These are phyloP conservation scores for Hydrozoanthus gracilis DNA, from an alignment of 92 coral and sea anemone species.

Conservation along the genomic window DNA sequence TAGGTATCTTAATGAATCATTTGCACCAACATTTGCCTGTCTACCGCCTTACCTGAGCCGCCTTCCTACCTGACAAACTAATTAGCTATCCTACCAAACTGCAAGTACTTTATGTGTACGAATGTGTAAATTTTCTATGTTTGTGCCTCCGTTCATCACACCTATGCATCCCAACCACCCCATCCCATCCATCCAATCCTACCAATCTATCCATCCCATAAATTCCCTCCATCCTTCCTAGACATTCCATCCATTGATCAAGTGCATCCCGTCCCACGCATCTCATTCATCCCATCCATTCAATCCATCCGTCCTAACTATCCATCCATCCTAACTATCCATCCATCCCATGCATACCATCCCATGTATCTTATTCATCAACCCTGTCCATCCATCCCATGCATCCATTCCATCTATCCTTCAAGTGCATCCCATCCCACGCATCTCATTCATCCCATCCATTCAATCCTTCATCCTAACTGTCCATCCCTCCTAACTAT, in stretches of 20 bases:
- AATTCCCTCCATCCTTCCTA: background rate
- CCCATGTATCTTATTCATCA: too few relatives aligned
- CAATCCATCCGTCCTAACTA: background rate
- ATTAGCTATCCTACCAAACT: too few relatives aligned
- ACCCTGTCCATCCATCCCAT: background rate
- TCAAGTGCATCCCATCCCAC: too few relatives aligned
- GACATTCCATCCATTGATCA: background rate
- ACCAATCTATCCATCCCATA: background rate
- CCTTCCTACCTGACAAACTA: background rate
- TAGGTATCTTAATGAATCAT: background rate
- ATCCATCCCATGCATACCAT: background rate
- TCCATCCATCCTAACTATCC: background rate
- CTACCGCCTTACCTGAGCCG: background rate
- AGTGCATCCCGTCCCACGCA: background rate
- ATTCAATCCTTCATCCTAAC: background rate
- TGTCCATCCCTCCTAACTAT: background rate
- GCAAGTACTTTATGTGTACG: too few relatives aligned
- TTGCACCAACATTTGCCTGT: background rate
- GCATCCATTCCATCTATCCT: background rate
- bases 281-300: background rate
- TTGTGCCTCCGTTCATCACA: too few relatives aligned
- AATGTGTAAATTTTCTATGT: too few relatives aligned
- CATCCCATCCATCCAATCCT: background rate
- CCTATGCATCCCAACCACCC: background rate
- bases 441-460: background rate